These are phyloP conservation scores for Ramphastos sulfuratus DNA, from an alignment of 2,113 vertebrate species.

Conservation along the genomic window DNA sequence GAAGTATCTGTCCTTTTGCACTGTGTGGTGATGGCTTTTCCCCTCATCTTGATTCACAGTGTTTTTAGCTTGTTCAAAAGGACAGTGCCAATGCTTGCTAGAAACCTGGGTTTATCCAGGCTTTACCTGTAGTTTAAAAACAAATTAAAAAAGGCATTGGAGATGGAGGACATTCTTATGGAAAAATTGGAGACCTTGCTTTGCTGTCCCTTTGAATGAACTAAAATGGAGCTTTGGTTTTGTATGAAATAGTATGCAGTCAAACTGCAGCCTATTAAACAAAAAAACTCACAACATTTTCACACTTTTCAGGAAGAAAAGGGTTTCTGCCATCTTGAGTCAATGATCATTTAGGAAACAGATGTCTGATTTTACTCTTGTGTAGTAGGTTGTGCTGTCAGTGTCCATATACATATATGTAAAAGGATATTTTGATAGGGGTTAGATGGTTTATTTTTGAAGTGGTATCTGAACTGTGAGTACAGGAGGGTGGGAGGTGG, in stretches of 20 bases:
- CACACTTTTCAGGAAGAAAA: slow-evolving; percentile 16
- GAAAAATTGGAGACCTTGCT: background rate
- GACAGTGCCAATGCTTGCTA: background rate
- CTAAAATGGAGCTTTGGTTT: background rate
- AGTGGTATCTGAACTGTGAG: slow-evolving; percentile 1
- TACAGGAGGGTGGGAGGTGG: background rate
- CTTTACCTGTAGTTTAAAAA: background rate
- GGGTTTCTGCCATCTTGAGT: slow-evolving; percentile 4
- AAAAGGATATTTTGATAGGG: background rate
- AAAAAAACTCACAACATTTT: background rate
- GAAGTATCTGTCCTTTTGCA: background rate
- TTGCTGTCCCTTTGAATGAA: background rate
- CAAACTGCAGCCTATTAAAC: background rate
- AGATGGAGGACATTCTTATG: background rate
- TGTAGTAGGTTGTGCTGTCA: background rate
- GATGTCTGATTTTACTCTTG: slow-evolving; percentile 19
- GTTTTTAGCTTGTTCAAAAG: background rate
- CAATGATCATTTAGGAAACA: slow-evolving; percentile 37
- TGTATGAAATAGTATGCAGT: background rate
- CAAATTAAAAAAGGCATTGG: background rate
- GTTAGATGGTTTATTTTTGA: slow-evolving; percentile 13
- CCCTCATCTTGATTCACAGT: background rate
- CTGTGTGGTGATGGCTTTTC: background rate
- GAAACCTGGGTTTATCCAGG: background rate
- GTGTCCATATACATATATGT: background rate